A percentile compares a stretch with the other conserved stretches of the same genome.
Evolutionary conservation across 2,888 invertebrate species (phyloP).

Genomic region (Operophtera brumata): DNA sequence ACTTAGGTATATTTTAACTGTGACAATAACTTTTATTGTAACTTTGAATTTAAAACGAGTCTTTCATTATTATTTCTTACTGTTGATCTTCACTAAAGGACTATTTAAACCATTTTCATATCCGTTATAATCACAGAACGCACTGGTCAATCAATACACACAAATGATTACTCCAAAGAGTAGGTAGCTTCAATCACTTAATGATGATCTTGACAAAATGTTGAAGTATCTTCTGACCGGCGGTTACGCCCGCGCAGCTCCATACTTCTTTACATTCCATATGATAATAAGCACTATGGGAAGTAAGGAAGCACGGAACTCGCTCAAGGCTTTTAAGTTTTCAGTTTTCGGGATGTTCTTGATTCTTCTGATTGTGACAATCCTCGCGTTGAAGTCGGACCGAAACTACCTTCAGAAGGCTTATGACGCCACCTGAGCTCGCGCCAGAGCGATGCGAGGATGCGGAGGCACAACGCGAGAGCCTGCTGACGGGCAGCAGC

Average conservation of each 20-base stretch:
- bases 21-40: not conserved
- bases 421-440: slow-evolving; percentile 52
- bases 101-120: not conserved
- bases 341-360: slow-evolving; percentile 50
- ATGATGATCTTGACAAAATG: slow-evolving; percentile 38
- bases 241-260: slow-evolving; percentile 83
- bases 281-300: slow-evolving; percentile 91
- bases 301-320: slow-evolving; percentile 98
- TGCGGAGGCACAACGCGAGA: slow-evolving; percentile 45
- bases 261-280: slow-evolving; percentile 99
- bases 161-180: slow-evolving; percentile 10
- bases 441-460: not conserved
- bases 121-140: slow-evolving; percentile 13
- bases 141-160: slow-evolving; percentile 16
- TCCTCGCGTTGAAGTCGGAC: slow-evolving; percentile 23
- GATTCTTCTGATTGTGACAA: slow-evolving; percentile 35
- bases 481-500: slow-evolving; percentile 33
- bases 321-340: slow-evolving; percentile 78
- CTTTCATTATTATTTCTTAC: not conserved
- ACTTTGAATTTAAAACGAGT: not conserved
- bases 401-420: slow-evolving; percentile 37
- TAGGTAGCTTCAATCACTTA: slow-evolving; percentile 41
- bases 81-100: not conserved
- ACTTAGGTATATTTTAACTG: not conserved
- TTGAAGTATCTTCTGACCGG: slow-evolving; percentile 52